Percentiles rank a stretch among this genome's conserved stretches.
Conservation (phyloP, 2,113 vertebrate genomes). For the Xenopus laevis region DNA sequence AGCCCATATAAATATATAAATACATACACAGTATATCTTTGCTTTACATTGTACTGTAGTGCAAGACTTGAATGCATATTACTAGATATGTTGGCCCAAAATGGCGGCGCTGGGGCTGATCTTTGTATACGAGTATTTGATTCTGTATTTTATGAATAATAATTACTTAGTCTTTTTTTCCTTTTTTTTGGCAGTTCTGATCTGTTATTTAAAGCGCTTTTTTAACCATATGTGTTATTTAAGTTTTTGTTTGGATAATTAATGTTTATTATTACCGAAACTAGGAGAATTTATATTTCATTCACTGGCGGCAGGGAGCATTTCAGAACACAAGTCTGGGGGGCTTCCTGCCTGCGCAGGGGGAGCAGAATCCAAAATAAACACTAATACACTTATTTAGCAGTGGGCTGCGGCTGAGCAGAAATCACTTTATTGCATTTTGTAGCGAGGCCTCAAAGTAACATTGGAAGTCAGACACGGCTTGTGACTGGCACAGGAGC, state of each 20-base stretch:
- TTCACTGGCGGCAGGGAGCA: conserved; percentile 53
- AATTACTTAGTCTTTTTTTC: conserved; percentile 32
- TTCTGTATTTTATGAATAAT: conserved; percentile 47
- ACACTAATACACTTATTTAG: no score
- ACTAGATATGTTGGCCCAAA: conserved; percentile 45
- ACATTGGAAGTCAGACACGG: no score
- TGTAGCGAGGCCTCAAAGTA: no score
- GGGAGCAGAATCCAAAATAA: no score
- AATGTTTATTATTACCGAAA: conserved; percentile 54
- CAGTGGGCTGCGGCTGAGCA: no score
- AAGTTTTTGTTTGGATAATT: conserved; percentile 52
- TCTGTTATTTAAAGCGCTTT: conserved; percentile 59
- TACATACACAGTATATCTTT: conserved; percentile 22
- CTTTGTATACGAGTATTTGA: conserved; percentile 47
- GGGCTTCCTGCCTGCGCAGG: conserved; percentile 24
- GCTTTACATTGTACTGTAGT: conserved; percentile 46
- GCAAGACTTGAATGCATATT: conserved; percentile 49
- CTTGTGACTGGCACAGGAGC: no score
- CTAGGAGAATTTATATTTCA: conserved; percentile 54
- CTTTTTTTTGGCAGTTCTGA: conserved; percentile 48
- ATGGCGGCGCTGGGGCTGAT: conserved; percentile 23
- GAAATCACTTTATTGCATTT: no score
- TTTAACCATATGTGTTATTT: conserved; percentile 61
- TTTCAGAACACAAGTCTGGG: conserved; percentile 59
- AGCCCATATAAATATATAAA: conserved; percentile 21